These are phyloP conservation scores for Lytechinus variegatus DNA, from an alignment of 35 echinoderm and acorn worm species.

Conservation along the genomic window DNA sequence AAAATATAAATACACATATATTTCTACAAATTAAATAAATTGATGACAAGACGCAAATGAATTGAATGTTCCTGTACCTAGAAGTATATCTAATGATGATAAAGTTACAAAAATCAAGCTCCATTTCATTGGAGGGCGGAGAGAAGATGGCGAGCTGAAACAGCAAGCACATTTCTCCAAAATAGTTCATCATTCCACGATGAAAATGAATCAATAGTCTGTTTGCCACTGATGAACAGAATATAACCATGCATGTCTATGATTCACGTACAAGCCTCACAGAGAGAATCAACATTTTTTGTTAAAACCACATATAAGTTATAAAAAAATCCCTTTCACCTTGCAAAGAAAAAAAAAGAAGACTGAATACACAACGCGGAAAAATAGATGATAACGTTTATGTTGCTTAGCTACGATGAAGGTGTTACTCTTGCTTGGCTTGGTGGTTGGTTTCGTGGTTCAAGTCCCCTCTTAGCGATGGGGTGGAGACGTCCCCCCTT, in stretches of 20 bases:
- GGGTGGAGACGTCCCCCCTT: conserved; percentile 42
- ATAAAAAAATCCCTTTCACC: conserved; percentile 34
- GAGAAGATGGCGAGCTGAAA: conserved; percentile 3
- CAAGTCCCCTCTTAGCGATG: conserved; percentile 15
- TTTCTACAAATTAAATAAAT: conserved; percentile 36
- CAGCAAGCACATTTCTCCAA: conserved; percentile 9
- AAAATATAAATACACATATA: conserved; percentile 41
- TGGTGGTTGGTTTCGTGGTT: conserved; percentile 19
- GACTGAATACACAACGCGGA: conserved; percentile 28
- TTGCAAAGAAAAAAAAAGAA: conserved; percentile 13
- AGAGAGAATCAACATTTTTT: not conserved
- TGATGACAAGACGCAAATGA: conserved; percentile 27
- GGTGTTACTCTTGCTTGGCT: conserved; percentile 28
- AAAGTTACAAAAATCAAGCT: conserved; percentile 28
- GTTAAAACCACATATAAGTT: conserved; percentile 32
- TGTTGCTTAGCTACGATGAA: conserved; percentile 22
- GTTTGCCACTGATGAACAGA: conserved; percentile 26
- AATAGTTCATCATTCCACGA: not conserved
- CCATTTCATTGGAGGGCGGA: not conserved
- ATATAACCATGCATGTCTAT: conserved; percentile 39
- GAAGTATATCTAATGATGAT: not conserved
- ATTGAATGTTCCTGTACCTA: not conserved
- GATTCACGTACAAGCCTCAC: not conserved
- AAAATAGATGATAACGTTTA: not conserved
- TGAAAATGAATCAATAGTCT: not conserved